Percentiles rank a stretch among this genome's conserved stretches.
Conservation (phyloP, 2,888 invertebrate genomes). For the Lasius fuliginosus region DNA sequence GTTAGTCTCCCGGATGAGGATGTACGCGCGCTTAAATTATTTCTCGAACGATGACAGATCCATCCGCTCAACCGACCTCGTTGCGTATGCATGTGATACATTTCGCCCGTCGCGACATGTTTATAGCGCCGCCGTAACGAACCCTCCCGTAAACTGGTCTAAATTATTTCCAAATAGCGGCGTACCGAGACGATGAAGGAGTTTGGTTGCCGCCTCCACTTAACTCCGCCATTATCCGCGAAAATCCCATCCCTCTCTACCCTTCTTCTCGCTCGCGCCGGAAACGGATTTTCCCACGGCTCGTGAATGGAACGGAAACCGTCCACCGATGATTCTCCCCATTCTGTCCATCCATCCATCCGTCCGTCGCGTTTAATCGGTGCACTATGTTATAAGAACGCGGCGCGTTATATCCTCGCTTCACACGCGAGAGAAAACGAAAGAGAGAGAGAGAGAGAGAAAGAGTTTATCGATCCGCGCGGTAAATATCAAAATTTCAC, state of each 20-base stretch:
- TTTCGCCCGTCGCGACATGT: neutral
- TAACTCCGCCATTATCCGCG: slow-evolving; percentile 24
- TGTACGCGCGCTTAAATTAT: slow-evolving; percentile 34
- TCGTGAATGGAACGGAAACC: neutral
- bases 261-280: neutral
- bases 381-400: neutral
- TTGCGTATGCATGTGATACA: neutral
- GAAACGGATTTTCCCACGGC: neutral
- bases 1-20: slow-evolving; percentile 8
- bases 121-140: slow-evolving; percentile 27
- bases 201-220: slow-evolving; percentile 35
- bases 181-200: neutral
- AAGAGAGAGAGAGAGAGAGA: slow-evolving; percentile 5
- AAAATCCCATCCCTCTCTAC: slow-evolving; percentile 4
- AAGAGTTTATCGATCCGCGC: slow-evolving; percentile 46
- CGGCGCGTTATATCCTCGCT: neutral
- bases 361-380: slow-evolving; percentile 23
- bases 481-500: slow-evolving; percentile 48
- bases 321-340: slow-evolving; percentile 16
- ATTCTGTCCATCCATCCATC: neutral
- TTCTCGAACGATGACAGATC: slow-evolving; percentile 18
- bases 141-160: neutral
- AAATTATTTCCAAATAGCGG: slow-evolving; percentile 48
- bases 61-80: neutral
- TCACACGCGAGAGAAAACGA: slow-evolving; percentile 3